These are phyloP conservation scores for Anas bahamensis DNA, from an alignment of 2,797 vertebrate species.

Conservation along the genomic window DNA sequence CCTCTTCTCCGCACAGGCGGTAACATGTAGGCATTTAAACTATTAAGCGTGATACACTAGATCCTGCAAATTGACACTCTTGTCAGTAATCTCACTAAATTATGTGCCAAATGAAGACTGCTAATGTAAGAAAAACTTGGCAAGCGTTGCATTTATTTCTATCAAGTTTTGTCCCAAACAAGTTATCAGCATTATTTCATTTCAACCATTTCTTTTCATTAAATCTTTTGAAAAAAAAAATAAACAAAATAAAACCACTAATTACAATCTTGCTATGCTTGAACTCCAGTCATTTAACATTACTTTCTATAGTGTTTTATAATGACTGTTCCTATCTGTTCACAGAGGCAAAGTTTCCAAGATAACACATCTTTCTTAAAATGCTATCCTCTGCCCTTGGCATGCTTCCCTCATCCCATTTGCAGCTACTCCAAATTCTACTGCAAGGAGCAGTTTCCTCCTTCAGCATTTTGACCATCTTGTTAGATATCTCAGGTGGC, in stretches of 20 bases:
- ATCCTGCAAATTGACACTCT: not conserved
- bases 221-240: not conserved
- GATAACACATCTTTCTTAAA: not conserved
- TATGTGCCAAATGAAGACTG: not conserved
- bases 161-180: not conserved
- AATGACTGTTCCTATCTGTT: not conserved
- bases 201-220: not conserved
- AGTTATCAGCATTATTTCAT: not conserved
- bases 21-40: not conserved
- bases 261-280: not conserved
- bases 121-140: not conserved
- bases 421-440: not conserved
- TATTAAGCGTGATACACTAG: not conserved
- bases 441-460: not conserved
- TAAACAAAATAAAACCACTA: not conserved
- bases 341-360: not conserved
- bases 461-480: not conserved
- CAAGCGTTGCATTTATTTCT: not conserved
- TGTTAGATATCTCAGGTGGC: accelerated
- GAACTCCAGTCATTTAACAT: not conserved
- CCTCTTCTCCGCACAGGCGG: not conserved
- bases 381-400: not conserved
- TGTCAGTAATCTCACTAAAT: not conserved
- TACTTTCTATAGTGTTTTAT: not conserved
- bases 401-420: not conserved